Evolutionary conservation across 2,797 vertebrate genomes (phyloP).

Genomic region (Smutsia temminckii): DNA sequence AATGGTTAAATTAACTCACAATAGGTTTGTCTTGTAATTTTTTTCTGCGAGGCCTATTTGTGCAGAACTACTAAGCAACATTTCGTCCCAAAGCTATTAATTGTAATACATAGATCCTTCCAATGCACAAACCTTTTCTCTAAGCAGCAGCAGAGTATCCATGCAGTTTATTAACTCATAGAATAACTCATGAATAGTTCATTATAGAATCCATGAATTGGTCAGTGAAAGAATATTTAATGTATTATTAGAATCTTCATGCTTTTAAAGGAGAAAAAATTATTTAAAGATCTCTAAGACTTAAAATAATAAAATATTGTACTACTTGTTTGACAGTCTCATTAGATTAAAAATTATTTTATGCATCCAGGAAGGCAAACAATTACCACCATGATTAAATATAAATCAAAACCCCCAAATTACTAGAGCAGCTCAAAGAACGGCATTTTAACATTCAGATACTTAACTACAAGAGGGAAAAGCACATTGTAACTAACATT

Average conservation of each 20-base stretch:
- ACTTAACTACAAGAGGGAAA: neutral
- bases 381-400: conserved; percentile 30
- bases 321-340: neutral
- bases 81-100: conserved; percentile 53
- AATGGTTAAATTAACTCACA: conserved; percentile 12
- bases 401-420: conserved; percentile 43
- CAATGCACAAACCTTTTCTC: neutral
- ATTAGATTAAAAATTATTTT: conserved; percentile 34
- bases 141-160: neutral
- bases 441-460: neutral
- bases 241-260: conserved; percentile 13
- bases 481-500: neutral
- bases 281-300: neutral
- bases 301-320: conserved; percentile 47
- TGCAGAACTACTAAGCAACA: conserved; percentile 51
- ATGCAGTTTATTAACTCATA: conserved; percentile 18
- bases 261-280: conserved; percentile 39
- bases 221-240: conserved; percentile 30
- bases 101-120: conserved; percentile 19
- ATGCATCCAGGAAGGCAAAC: conserved; percentile 1
- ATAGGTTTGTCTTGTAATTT: neutral
- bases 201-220: neutral
- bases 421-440: conserved; percentile 11
- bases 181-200: neutral
- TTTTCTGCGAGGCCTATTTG: neutral